Base-by-base conservation (phyloP, 2,888 invertebrate species). In the Trichogramma evanescens region DNA sequence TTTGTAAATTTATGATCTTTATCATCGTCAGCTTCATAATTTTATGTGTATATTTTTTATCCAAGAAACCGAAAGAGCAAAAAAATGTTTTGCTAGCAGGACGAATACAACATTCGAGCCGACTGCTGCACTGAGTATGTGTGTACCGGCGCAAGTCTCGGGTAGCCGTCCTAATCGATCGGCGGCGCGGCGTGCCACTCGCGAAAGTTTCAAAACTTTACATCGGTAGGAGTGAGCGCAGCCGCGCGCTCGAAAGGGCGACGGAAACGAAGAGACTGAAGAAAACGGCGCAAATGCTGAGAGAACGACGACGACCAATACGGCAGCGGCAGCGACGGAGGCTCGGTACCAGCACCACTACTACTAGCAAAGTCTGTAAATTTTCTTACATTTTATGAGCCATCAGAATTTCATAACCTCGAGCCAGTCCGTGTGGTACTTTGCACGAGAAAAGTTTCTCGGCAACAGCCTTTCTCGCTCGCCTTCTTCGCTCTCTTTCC, bases 301-400 rank as follows among this genome's bases (percentile, higher is more conserved):
- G 54, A 63, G 63, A 56, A 59, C 63, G 62, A 51, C 49, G 56
- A 61, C 26, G 49, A 63, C 55, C 39, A 62, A 51, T 59, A 10
- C 13, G 39, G 63, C 54, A 54, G 59, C 38, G 41, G 56, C 43
- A 61, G 43, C 49, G 50, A 40, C 53, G 39, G 57, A 61, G 61
- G 46, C 59, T 51, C 26, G 26, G 26, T 26, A 26, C 26, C 26
- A 26, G 26, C 26, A 26, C 26, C 26, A 26, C 26, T 26, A 26
- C 26, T 26, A 26, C 26, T 2, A 69, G 70, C 70, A 69, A 73
- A 75, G 76, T 76, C 77, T 77, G 77, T 78, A 77, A 78, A 77
- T 77, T 78, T 77, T 77, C 77, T 77, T 77, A 77, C 77, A 77
- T 78, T 78, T 77, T 77, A 78, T 77, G 77, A 78, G 75, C 77